Conservation (phyloP, 2,113 vertebrate species). For the Eulacestoma nigropectus region DNA sequence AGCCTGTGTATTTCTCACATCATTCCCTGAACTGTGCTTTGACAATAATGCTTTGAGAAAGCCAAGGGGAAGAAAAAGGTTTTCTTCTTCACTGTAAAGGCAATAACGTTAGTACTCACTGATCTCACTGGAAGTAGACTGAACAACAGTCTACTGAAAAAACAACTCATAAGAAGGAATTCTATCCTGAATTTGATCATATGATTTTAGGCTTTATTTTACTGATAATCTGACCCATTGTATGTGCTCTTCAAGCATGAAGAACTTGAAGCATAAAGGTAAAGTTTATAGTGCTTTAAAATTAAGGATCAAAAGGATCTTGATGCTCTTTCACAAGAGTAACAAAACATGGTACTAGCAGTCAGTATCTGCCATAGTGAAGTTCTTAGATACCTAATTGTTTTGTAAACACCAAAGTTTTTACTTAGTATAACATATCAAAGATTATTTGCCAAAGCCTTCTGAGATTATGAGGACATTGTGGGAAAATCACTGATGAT, state of each 20-base stretch:
- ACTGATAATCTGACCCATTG: background rate
- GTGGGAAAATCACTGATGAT: background rate
- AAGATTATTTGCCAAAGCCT: background rate
- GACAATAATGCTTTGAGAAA: background rate
- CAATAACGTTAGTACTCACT: background rate
- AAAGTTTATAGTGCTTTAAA: background rate
- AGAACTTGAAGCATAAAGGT: background rate
- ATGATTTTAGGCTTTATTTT: background rate
- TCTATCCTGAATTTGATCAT: background rate
- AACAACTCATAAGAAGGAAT: background rate
- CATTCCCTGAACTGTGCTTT: background rate
- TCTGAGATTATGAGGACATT: background rate
- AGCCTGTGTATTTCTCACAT: background rate
- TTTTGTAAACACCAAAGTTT: background rate
- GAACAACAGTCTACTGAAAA: too few species aligned
- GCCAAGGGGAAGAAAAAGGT: background rate
- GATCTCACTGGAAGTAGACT: background rate
- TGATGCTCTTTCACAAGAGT: background rate
- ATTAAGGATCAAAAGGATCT: background rate
- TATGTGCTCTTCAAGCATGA: background rate
- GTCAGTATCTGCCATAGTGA: background rate
- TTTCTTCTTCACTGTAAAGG: background rate
- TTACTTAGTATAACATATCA: background rate
- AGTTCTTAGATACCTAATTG: background rate
- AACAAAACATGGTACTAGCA: background rate